phyloP scores from a whole-genome alignment of 2,888 invertebrate species.

The Platycnemis pennipes region DNA sequence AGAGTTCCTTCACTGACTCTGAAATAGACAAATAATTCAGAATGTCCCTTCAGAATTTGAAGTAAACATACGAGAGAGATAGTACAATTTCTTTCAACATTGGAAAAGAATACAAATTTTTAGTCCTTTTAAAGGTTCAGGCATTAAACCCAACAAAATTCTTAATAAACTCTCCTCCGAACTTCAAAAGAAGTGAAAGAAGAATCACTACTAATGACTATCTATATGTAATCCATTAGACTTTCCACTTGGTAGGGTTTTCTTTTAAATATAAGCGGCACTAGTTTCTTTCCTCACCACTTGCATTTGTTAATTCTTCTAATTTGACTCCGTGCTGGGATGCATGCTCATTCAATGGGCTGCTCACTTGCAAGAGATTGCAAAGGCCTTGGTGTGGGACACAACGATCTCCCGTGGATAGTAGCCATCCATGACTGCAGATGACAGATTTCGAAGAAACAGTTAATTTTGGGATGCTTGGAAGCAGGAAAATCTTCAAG shows the following conservation, averaged over 20 bases:
- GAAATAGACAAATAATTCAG: slow-evolving; percentile 20
- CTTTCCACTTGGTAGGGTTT: slow-evolving; percentile 56
- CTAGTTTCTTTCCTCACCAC: slow-evolving; percentile 52
- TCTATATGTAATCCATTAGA: slow-evolving; percentile 54
- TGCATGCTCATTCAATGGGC: slow-evolving; percentile 11
- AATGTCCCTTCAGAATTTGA: slow-evolving; percentile 14
- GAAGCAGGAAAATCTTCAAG: slow-evolving; percentile 40
- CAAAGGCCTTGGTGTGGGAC: neutral
- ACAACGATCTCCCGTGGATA: slow-evolving; percentile 38
- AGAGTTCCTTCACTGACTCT: slow-evolving; percentile 12
- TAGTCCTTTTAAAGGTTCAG: slow-evolving; percentile 56
- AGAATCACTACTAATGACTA: slow-evolving; percentile 60
- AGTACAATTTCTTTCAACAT: slow-evolving; percentile 23
- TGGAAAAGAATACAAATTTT: slow-evolving; percentile 53
- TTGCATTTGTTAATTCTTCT: slow-evolving; percentile 52
- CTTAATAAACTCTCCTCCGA: slow-evolving; percentile 52
- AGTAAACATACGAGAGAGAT: slow-evolving; percentile 31
- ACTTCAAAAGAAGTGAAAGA: slow-evolving; percentile 53
- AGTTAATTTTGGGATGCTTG: slow-evolving; percentile 50
- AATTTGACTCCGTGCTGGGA: slow-evolving; percentile 33
- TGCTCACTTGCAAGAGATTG: slow-evolving; percentile 59
- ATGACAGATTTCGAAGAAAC: neutral
- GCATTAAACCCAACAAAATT: slow-evolving; percentile 60
- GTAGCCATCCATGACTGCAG: neutral
- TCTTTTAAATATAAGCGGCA: slow-evolving; percentile 63